Evolutionary conservation across 1,140 invertebrate species (phyloP), one percentile per base, ranked within the genome.

Genomic region (Campoletis sonorensis): DNA sequence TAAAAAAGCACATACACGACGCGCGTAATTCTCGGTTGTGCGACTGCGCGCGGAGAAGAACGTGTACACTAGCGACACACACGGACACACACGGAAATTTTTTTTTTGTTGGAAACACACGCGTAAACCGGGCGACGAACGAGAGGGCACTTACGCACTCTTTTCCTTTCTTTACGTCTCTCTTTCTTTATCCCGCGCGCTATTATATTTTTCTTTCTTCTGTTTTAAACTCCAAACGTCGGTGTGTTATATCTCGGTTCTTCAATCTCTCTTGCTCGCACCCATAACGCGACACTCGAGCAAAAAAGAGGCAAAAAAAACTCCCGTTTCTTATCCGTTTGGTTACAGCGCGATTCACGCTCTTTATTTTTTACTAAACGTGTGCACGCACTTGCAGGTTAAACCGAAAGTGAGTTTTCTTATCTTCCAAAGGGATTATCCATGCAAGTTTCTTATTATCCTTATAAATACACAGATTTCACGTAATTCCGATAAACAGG

Each of bases 141-240:
- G 40, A 45, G 40, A 45, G 54, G 18, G 54, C 54, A 58, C 54
- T 58, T 23, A 27, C 70, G 82, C 84, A 86, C 85, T 86, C 85
- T 83, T 83, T 51, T 40, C 37, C 26, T 27, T 27, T 79, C 26
- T 75, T 68, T 64, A n/a, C 30, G 27, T 71, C 15, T 21, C 26
- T 61, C 37, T n/a, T 18, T 64, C 61, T 40, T 58, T 18, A 54
- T 33, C 26, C 40, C 54, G 18, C 21, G 54, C 18, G 18, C 21
- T 58, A 58, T 58, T 58, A 58, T 58, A 58, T 79, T 54, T 70
- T 79, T 49, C 75, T 49, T 77, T 54, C 16, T 51, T 73, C 40
- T 68, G 23, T 26, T 21, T 33, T 37, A 27, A 33, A 26, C 54
- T 58, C 54, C 18, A 58, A n/a, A 4, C 21, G 21, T 58, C 54